Conservation (phyloP, 2,888 invertebrate species). For the Ypsolopha scabrella region DNA sequence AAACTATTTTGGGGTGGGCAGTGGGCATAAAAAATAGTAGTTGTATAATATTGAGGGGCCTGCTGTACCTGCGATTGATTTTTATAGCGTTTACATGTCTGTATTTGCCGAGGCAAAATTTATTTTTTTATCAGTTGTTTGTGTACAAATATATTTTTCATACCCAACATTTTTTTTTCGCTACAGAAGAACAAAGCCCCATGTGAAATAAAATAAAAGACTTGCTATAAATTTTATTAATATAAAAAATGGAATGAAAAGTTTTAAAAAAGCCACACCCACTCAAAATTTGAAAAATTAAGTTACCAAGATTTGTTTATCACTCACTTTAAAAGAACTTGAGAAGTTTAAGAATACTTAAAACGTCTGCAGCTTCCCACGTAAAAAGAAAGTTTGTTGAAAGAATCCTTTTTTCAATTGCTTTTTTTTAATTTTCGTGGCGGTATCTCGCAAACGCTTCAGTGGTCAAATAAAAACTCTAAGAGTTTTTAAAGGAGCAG, state of each 20-base stretch:
- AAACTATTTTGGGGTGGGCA: constrained; percentile 62
- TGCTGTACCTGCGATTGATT: constrained; percentile 55
- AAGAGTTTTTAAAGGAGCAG: constrained; percentile 52
- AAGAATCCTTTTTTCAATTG: constrained; percentile 36
- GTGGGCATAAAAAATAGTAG: constrained; percentile 59
- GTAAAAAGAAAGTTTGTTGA: constrained; percentile 3
- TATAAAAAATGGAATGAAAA: no score
- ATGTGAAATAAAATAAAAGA: no score
- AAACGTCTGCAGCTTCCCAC: constrained; percentile 1
- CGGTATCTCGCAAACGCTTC: constrained; percentile 68
- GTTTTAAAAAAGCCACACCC: no score
- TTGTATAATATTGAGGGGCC: constrained; percentile 17
- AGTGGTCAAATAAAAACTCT: constrained; percentile 71
- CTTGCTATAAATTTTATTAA: no score
- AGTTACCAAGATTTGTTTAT: no score
- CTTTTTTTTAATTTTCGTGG: constrained; percentile 56
- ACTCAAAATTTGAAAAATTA: not conserved
- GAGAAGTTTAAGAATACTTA: not conserved
- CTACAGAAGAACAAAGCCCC: no score
- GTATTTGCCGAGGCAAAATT: constrained; percentile 9
- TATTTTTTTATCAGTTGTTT: no score
- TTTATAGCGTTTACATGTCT: constrained; percentile 44
- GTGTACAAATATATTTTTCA: no score
- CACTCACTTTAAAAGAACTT: not conserved
- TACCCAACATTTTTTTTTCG: no score